Conservation (phyloP, 2,888 invertebrate species). For the Tenthredo amoena region DNA sequence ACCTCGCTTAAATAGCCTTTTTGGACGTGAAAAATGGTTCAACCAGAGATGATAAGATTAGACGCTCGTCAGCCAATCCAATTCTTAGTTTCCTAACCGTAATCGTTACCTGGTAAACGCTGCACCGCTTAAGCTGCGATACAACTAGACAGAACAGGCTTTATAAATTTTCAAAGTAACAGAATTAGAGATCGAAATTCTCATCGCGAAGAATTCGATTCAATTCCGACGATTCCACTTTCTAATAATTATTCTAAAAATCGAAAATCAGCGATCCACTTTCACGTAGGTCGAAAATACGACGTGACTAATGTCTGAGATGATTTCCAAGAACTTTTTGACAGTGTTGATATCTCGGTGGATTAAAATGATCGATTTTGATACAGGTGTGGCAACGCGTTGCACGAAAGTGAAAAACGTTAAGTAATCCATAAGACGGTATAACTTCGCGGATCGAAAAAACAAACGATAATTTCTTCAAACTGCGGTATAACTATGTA, state of each 20-base stretch:
- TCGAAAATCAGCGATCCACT: not conserved
- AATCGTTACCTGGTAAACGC: not conserved
- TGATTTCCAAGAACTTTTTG: not conserved
- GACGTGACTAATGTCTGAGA: not conserved
- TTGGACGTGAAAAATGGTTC: not conserved
- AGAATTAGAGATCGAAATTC: not conserved
- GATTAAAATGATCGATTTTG: not conserved
- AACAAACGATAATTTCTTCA: not conserved
- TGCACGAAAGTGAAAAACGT: not conserved
- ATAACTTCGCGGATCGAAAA: not conserved
- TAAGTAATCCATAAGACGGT: not conserved
- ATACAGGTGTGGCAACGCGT: not conserved
- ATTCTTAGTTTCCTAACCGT: not conserved
- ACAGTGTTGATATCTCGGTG: not conserved
- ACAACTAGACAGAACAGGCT: not conserved
- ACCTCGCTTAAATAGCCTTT: slow-evolving; percentile 15
- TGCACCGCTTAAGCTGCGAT: not conserved
- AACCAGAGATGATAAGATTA: slow-evolving; percentile 37
- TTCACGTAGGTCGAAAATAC: not conserved
- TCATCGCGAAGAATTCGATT: not conserved
- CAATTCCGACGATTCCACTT: not conserved
- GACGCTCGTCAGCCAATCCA: not conserved
- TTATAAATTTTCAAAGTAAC: not conserved
- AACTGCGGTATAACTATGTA: not conserved
- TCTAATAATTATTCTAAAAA: not conserved